Base-by-base conservation (phyloP, 1,140 invertebrate species). In the Orius laevigatus region DNA sequence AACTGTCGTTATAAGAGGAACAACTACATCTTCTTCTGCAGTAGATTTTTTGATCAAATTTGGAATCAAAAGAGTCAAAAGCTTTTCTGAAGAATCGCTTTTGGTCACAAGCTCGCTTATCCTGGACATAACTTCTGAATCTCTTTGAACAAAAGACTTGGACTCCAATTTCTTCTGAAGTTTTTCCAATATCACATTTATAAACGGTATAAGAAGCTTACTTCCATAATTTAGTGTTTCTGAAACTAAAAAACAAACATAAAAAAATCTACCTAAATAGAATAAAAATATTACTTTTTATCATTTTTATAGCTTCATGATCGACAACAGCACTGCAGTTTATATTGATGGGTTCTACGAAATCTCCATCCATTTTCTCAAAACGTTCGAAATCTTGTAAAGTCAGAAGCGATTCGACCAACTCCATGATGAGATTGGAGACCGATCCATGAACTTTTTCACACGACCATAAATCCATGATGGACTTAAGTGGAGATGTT, bases 61-160 rank as follows among this genome's bases (percentile, higher is more conserved):
- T 1, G 86, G 85, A 36, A 92, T 57, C 2, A 87, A 60, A 0
- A 92, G 61, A 44, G 70, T 67, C 2, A 89, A 60, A 9, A 91
- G 62, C 5, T 69, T 71, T 46, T 79, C 72, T 35, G 74, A 72
- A 31, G 74, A 72, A 35, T 74, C 66, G 1, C 72, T 58, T 46
- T 81, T 74, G 3, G 69, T 67, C 0, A 81, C 78, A 36, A 85
- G 68, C 60, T 81, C 75, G 1, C 83, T 85, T 6, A 86, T 70
- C 50, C 81, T 70, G 0, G 83, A 83, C 1, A 94, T 64, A 52
- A 94, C 85, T 6, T 76, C 70, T 1, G 92, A 62, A 57, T 92
- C 85, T 19, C 73, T 72, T 12, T 35, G 36, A 5, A 33, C 25
- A 1, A 53, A 40, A 1, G 14, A 20, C 19, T 51, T 54, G 9